A percentile compares a stretch with the other conserved stretches of the same genome.
Evolutionary conservation across 2,113 vertebrate genomes (phyloP).

Genomic region (Dromiciops gliroides): DNA sequence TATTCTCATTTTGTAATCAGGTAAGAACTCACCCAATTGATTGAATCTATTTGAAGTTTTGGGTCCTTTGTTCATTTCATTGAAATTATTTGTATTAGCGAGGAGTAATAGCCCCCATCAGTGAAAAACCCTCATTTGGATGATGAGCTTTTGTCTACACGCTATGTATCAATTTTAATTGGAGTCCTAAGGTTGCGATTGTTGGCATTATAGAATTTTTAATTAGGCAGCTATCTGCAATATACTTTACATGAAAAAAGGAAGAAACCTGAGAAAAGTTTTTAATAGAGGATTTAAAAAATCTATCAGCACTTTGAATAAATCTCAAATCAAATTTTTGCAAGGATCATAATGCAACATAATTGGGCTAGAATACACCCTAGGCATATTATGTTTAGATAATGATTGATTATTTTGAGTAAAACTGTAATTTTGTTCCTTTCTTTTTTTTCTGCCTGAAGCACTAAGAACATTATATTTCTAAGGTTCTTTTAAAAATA

Average conservation of each 20-base stretch:
- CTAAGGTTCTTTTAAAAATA: not conserved
- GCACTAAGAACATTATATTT: not conserved
- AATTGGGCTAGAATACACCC: not conserved
- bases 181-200: not conserved
- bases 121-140: not conserved
- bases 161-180: not conserved
- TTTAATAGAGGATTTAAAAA: not conserved
- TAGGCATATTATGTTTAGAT: not conserved
- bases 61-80: not conserved
- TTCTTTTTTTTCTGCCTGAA: not conserved
- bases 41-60: not conserved
- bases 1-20: not conserved
- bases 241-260: constrained; percentile 8
- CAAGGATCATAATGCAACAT: too few species aligned
- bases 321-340: not conserved
- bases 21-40: not conserved
- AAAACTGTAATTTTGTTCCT: not conserved
- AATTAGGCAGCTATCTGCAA: not conserved
- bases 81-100: constrained; percentile 34
- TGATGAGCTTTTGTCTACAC: not conserved
- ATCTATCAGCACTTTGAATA: not conserved
- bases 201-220: not conserved
- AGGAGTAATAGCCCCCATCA: not conserved
- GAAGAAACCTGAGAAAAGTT: not conserved
- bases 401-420: not conserved